Conservation (phyloP, 2,888 invertebrate species). For the Carterocephalus palaemon region DNA sequence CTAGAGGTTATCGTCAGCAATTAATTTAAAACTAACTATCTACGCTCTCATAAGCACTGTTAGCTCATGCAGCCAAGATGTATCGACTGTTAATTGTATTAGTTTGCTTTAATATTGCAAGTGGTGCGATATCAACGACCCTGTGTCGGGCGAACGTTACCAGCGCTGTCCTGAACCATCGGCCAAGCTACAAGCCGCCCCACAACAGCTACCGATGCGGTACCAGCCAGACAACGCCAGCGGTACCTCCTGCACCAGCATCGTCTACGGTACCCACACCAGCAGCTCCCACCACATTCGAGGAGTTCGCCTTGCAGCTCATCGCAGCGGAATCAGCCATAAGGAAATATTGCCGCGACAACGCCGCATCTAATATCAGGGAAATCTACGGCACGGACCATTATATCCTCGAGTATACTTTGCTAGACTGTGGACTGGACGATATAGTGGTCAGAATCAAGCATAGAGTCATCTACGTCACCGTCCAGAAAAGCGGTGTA, state of each 20-base stretch:
- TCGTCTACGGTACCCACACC: background rate
- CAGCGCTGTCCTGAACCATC: too few relatives aligned
- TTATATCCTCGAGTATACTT: conserved; percentile 6
- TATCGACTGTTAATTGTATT: conserved; percentile 3
- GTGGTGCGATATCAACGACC: background rate
- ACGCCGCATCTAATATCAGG: background rate
- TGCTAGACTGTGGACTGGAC: background rate
- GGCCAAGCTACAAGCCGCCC: conserved; percentile 1
- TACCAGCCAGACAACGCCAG: background rate
- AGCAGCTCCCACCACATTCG: conserved; percentile 5
- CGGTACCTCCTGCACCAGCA: background rate
- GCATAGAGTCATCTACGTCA: conserved; percentile 13
- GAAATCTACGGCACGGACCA: conserved; percentile 11
- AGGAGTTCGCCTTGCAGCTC: conserved; percentile 10
- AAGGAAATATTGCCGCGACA: conserved; percentile 7
- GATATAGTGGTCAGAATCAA: conserved; percentile 15
- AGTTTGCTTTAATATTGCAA: background rate
- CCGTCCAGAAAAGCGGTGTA: background rate
- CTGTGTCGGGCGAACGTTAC: conserved; percentile 1
- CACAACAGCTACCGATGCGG: conserved; percentile 13
- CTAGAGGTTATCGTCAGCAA: conserved; percentile 13
- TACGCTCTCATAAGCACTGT: background rate
- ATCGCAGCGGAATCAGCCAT: conserved; percentile 7
- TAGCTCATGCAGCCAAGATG: conserved; percentile 1
- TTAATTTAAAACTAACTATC: background rate